These are phyloP conservation scores for Coregonus suidteri DNA, from an alignment of 2,797 vertebrate genomes.

Conservation along the genomic window DNA sequence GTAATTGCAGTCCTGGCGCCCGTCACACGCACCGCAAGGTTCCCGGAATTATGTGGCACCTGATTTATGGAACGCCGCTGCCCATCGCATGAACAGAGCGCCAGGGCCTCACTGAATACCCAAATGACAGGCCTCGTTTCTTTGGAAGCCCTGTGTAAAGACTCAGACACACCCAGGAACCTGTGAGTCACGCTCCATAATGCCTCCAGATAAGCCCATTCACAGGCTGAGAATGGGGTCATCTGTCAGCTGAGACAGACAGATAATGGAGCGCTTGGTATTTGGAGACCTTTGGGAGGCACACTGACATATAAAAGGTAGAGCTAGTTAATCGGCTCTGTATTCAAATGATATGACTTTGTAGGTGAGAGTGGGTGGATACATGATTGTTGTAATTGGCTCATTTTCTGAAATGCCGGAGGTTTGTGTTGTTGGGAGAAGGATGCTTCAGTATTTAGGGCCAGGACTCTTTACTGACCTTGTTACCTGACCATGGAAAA, in stretches of 20 bases:
- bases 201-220: slow-evolving; percentile 54
- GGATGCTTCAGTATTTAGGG: slow-evolving; percentile 1
- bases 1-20: slow-evolving; percentile 45
- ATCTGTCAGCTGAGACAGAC: slow-evolving; percentile 57
- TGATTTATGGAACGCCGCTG: slow-evolving; percentile 47
- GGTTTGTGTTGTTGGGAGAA: slow-evolving; percentile 19
- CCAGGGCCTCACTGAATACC: slow-evolving; percentile 45
- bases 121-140: slow-evolving; percentile 50
- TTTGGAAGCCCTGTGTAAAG: slow-evolving; percentile 53
- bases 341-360: slow-evolving; percentile 45
- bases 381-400: slow-evolving; percentile 29
- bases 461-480: too few relatives aligned
- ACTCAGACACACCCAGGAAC: slow-evolving; percentile 33
- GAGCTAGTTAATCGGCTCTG: slow-evolving; percentile 42
- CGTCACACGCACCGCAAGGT: too few relatives aligned
- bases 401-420: slow-evolving; percentile 28
- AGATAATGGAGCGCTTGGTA: slow-evolving; percentile 49
- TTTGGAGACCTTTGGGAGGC: slow-evolving; percentile 50
- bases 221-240: slow-evolving; percentile 53
- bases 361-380: slow-evolving; percentile 16
- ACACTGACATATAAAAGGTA: slow-evolving; percentile 28
- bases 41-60: slow-evolving; percentile 25
- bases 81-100: slow-evolving; percentile 30
- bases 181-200: slow-evolving; percentile 51
- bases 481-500: too few relatives aligned